Percentiles rank a stretch among this genome's conserved stretches.
These are phyloP conservation scores for Noctua pronuba DNA, from an alignment of 2,888 invertebrate genomes.

Conservation along the genomic window DNA sequence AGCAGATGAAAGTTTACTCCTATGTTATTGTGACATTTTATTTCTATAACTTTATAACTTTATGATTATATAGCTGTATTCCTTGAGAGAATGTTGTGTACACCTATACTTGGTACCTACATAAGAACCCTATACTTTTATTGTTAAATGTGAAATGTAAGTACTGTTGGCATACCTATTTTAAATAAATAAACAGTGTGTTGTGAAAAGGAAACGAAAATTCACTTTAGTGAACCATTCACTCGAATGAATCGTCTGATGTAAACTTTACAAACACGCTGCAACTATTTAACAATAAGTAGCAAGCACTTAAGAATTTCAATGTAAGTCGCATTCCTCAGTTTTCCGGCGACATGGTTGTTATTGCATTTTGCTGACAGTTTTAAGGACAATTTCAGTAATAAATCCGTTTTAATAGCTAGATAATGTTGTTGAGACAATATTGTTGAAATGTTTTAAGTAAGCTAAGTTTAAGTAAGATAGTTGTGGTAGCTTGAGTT, in stretches of 20 bases:
- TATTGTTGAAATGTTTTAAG: slow-evolving; percentile 40
- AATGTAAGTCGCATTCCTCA: slow-evolving; percentile 32
- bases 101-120: too few relatives aligned
- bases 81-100: too few relatives aligned
- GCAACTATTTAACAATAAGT: slow-evolving; percentile 31
- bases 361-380: slow-evolving; percentile 30
- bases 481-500: slow-evolving; percentile 10
- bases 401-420: slow-evolving; percentile 41
- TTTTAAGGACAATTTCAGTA: slow-evolving; percentile 24
- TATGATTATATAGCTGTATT: too few relatives aligned
- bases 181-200: too few relatives aligned
- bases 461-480: not conserved
- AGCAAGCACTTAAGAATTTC: slow-evolving; percentile 28
- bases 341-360: slow-evolving; percentile 9
- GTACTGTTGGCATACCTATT: too few relatives aligned
- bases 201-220: not conserved
- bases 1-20: not conserved
- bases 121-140: too few relatives aligned
- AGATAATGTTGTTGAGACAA: slow-evolving; percentile 37
- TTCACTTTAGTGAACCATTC: not conserved
- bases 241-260: not conserved
- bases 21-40: too few relatives aligned
- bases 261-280: slow-evolving; percentile 1
- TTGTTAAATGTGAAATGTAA: too few relatives aligned
- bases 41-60: too few relatives aligned